Percentiles rank a stretch among this genome's conserved stretches.
These are phyloP conservation scores for Malaclemys terrapin DNA, from an alignment of 2,113 vertebrate genomes.

Conservation along the genomic window DNA sequence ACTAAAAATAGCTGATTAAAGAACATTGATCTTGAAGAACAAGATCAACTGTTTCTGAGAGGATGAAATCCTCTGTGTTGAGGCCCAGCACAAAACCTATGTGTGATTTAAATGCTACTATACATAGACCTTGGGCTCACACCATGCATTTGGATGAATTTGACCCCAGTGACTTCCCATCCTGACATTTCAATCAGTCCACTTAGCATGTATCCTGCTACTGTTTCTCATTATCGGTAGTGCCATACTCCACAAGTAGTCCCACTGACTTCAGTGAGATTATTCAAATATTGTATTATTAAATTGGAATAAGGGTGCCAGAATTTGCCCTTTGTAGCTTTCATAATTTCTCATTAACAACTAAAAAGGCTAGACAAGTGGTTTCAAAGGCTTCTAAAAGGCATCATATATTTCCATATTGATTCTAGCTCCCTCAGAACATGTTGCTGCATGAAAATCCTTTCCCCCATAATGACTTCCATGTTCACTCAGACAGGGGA, in stretches of 20 bases:
- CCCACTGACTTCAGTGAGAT: background rate
- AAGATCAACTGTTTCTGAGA: background rate
- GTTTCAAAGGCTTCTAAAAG: background rate
- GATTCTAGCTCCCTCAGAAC: background rate
- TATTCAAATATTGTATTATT: background rate
- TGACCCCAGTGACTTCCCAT: background rate
- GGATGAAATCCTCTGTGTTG: background rate
- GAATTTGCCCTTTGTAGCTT: background rate
- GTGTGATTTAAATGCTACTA: background rate
- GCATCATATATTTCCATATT: background rate
- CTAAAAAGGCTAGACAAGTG: background rate
- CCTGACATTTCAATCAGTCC: background rate
- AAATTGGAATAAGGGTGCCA: accelerated
- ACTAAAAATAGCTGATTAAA: background rate
- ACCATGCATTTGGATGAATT: background rate
- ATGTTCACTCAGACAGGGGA: background rate
- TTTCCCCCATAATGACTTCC: background rate
- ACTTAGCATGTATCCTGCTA: background rate
- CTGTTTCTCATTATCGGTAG: background rate
- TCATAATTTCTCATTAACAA: background rate
- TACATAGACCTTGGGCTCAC: background rate
- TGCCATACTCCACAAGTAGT: background rate
- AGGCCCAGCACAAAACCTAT: no score
- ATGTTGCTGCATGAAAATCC: background rate
- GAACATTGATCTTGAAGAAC: background rate